Conservation (phyloP, 2,113 vertebrate species). For the Oncorhynchus keta region DNA sequence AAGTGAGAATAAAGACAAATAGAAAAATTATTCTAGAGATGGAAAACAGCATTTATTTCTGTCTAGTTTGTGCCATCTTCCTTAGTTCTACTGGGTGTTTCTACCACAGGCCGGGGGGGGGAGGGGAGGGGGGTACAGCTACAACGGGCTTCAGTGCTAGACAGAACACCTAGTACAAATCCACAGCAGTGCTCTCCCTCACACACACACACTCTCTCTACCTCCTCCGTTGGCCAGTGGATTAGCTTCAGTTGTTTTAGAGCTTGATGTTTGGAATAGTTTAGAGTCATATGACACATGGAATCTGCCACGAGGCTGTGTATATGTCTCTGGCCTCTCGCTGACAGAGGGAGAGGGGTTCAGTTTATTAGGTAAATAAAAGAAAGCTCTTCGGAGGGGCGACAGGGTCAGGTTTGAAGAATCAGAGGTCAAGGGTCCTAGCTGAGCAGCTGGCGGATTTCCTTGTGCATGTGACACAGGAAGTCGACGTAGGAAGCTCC, state of each 20-base stretch:
- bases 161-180: conserved; percentile 61
- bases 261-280: conserved; percentile 54
- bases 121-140: background rate
- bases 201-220: conserved; percentile 31
- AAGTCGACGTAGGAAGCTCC: conserved; percentile 99
- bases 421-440: conserved; percentile 64
- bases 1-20: conserved; percentile 53
- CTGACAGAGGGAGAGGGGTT: conserved; percentile 42
- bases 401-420: conserved; percentile 2
- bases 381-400: conserved; percentile 55
- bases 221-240: conserved; percentile 36
- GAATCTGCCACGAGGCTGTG: conserved; percentile 40
- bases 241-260: conserved; percentile 34
- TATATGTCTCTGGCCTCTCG: conserved; percentile 13
- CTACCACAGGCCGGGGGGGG: conserved; percentile 29
- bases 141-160: conserved; percentile 66
- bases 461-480: conserved; percentile 99
- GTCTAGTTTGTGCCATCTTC: conserved; percentile 23
- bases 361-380: conserved; percentile 62
- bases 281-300: conserved; percentile 49
- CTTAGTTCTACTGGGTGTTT: conserved; percentile 48
- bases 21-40: conserved; percentile 31
- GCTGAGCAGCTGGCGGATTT: conserved; percentile 98
- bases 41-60: conserved; percentile 49
- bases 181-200: conserved; percentile 19